phyloP scores from a whole-genome alignment of 2,113 vertebrate genomes.

The Artemisiospiza belli region DNA sequence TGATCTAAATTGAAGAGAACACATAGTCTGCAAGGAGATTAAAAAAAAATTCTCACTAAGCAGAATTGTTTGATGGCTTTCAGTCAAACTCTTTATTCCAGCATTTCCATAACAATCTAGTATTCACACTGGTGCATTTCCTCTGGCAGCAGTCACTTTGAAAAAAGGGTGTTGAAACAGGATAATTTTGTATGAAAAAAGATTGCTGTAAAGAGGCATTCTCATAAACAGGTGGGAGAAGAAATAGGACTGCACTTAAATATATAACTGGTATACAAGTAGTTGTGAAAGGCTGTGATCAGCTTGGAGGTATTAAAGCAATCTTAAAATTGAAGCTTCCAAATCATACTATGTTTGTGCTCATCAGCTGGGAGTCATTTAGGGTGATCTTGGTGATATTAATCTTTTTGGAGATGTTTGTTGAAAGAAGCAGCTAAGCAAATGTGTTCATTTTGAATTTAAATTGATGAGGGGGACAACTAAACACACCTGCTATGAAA shows the following conservation, averaged over 20 bases:
- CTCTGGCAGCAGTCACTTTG: neutral
- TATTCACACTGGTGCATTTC: neutral
- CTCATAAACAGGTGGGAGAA: neutral
- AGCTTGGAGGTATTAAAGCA: neutral
- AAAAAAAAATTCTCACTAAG: neutral
- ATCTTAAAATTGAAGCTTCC: neutral
- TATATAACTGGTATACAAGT: neutral
- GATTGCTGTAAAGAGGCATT: neutral
- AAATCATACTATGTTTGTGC: neutral
- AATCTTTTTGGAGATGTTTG: neutral
- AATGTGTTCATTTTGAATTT: neutral
- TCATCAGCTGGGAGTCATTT: neutral
- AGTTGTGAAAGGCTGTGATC: neutral
- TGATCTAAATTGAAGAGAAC: neutral
- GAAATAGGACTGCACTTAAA: neutral
- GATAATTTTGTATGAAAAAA: neutral
- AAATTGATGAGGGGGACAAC: neutral
- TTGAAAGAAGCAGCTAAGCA: neutral
- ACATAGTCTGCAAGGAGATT: neutral
- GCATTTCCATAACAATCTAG: neutral
- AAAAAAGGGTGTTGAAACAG: neutral
- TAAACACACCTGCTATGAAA: neutral
- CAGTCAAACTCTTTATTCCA: neutral
- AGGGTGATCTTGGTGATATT: neutral
- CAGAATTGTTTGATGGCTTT: neutral